Base-by-base conservation (phyloP, 2,888 invertebrate genomes). In the Fissipunctia ypsillon region DNA sequence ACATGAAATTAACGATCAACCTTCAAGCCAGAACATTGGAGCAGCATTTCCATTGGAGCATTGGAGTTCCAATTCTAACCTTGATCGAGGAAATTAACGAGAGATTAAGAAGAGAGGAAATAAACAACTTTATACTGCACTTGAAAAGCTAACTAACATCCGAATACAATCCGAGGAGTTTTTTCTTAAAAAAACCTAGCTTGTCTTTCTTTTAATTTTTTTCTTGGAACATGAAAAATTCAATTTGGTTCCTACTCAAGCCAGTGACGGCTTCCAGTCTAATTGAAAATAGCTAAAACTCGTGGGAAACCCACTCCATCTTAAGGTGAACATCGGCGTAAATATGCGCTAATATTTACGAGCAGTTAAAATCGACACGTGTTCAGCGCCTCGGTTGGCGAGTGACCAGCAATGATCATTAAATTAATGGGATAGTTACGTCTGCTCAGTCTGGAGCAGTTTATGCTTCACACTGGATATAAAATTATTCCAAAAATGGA, bases 301-400 rank as follows among this genome's bases (percentile, higher is more conserved):
- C 67, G 35, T 68, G 84, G 59, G 76, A 81, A 83, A 69, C 57
- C 73, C 66, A 57, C 59, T n/a, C 43, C 59, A 66, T 73, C 68
- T 48, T 67, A 67, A 80, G 69, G 63, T 84, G 80, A 81, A 81
- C 81, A 80, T 71, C 68, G 28, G 56, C 59, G 50, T 81, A 84
- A 84, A 84, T 81, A 84, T 83, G 64, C 38, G 68, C 76, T 65
- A 68, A 81, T 84, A 81, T 84, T 81, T 75, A 81, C 68, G 84
- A 68, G 64, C 84, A 59, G 76, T 81, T 84, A 81, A 81, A 76
- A 84, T 75, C 69, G 81, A 71, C 81, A 81, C 84, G 84, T 84
- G 81, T 81, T 52, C 56, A 69, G 73, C 68, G 57, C 76, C 64
- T 60, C 68, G 68, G 76, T 71, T 66, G 64, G 64, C 60, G 64